Evolutionary conservation across 1,140 invertebrate species (phyloP), one percentile per base, ranked within the genome.

Genomic region (Sipha flava): DNA sequence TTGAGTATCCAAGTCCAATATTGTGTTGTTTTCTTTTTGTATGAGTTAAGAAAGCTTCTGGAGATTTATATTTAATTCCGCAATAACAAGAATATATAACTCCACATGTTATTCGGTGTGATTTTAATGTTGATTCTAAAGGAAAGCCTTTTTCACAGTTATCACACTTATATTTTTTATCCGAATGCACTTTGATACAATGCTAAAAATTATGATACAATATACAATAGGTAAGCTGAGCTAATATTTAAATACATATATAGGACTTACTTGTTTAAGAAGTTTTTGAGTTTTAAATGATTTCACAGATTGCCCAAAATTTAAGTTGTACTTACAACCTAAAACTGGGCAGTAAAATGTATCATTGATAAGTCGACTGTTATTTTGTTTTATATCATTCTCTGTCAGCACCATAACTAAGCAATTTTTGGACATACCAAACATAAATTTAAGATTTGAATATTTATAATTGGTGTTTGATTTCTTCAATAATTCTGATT

Each of bases 21-120:
- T 57, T 72, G 29, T 80, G 68, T 31, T 66, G 49, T 66, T 80
- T 80, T 23, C 80, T 10, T 77, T 80, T 80, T 16, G 72, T 62
- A 49, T 80, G 80, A 49, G 80, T 80, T 0, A 80, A 52, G 9
- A 80, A 77, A 0, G 80, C 80, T 40, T 80, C 80, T n/a, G 70
- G 72, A 59, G 80, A 62, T 40, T 72, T 72, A 37, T 73, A 80
- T 26, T 66, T 40, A 34, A 73, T 12, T 1, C 72, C 72, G 16
- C 80, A 80, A 40, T 66, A 80, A 52, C 80, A 80, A 49, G 43
- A 45, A 77, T 77, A 80, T 18, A 31, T 18, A 26, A 80, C 68
- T 49, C 80, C 80, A 40, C 80, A 80, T 34, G 16, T 64, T 9
- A 72, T 16, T 16, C 34, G 31, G 43, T 80, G 80, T 16, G 57